Base-by-base conservation (phyloP, 2,888 invertebrate genomes). In the Eilema sororculum region DNA sequence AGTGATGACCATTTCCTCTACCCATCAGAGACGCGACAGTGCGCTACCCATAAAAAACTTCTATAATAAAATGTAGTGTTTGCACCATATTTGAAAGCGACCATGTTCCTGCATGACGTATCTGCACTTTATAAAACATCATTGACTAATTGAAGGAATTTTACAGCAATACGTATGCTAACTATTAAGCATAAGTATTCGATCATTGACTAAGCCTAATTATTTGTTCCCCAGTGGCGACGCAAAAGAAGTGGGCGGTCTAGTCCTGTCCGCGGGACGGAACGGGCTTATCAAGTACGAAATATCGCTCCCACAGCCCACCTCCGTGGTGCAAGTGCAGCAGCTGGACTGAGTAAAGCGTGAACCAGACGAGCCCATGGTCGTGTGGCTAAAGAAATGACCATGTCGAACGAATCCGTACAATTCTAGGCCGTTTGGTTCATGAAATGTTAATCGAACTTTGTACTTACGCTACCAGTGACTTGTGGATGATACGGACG, bases 281-380 rank as follows among this genome's bases (percentile, higher is more conserved):
- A 90, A 89, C 66, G 95, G 87, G 73, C 95, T 96, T 70, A 96
- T 96, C 80, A 96, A 96, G 87, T 96, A 96, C 85, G 96, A 96
- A 90, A 96, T 96, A 77, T 91, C 94, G 30, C 92, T 96, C 76
- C 96, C 96, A 2, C 95, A 93, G 28, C 94, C 95, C 72, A 86
- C 90, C 9, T 91, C 93, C 0, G 95, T 94, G 4, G 94, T 95
- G 0, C 95, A 95, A 75, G 95, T 95, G 70, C 95, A 95, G 72
- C 93, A 93, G 75, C 83, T 95, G n/a, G 95, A 95, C 87, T 95
- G 93, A 94, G 87, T 79, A 30, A 86, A 84, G 79, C 77, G 75
- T 2, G 84, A 86, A 64, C 83, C 82, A 67, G 81, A 82, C 72
- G 83, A 84, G 64, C 72, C 78, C 6, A 72, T 74, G 75, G 63